Base-by-base conservation (phyloP, 2,888 invertebrate species). In the Heliconius hortense region DNA sequence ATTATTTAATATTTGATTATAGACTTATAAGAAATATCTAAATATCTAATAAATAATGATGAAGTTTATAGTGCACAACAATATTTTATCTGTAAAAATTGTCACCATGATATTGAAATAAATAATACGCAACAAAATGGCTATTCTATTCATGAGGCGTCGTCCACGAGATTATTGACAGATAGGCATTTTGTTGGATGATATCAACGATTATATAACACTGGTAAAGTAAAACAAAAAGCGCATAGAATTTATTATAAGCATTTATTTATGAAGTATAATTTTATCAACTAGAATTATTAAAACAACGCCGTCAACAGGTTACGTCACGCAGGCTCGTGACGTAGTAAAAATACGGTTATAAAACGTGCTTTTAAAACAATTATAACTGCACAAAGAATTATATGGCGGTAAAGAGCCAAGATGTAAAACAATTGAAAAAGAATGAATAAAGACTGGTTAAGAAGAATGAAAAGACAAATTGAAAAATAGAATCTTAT, bases 401-500 rank as follows among this genome's bases (percentile, higher is more conserved):
- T 28, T 66, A 43, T 8, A 66, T 43, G 15, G 64, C 43, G 5
- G 11, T 4, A 64, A 35, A 39, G 18, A 43, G 15, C 13, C 13
- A n/a, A 35, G 24, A 66, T 39, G 15, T 4, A 66, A 66, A 39
- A 43, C 15, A 64, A 43, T 39, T 24, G 66, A 13, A 4, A 56
- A 15, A 43, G 21, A 4, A 59, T 59, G 48, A 56, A 68, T 39
- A 67, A 48, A 48, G 69, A 39, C 21, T 24, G 31, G 59, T 53
- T 73, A 31, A 77, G 77, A 75, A 77, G 74, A 82, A 82, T 80
- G 76, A 86, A 86, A 85, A 81, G 80, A 81, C 83, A 77, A 85
- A 86, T 82, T 82, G 82, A 87, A 89, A 87, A 89, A 88, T 86
- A 87, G 84, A 85, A 85, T 88, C 87, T 91, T 93, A 90, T 94